Evolutionary conservation across 2,888 invertebrate species (phyloP).

Genomic region (Brenthis hecate): DNA sequence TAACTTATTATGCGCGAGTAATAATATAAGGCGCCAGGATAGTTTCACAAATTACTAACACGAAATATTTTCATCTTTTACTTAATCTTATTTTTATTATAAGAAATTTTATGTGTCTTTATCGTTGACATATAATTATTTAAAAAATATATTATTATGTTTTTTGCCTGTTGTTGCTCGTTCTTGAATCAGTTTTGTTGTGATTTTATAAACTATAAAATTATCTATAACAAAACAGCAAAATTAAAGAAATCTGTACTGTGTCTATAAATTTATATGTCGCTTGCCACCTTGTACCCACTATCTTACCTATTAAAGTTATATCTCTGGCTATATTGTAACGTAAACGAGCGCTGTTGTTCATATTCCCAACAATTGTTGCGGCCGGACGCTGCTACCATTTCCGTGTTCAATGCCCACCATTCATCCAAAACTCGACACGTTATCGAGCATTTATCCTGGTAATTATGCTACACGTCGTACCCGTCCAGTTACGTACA

Average conservation of each 20-base stretch:
- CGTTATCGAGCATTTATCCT: conserved; percentile 54
- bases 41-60: conserved; percentile 19
- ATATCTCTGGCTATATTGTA: not conserved
- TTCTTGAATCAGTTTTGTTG: too few relatives aligned
- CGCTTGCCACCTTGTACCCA: too few relatives aligned
- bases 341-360: conserved; percentile 16
- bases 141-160: too few relatives aligned
- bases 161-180: too few relatives aligned
- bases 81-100: conserved; percentile 1
- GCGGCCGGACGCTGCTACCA: conserved; percentile 70
- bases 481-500: not conserved
- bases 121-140: too few relatives aligned
- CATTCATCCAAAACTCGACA: conserved; percentile 58
- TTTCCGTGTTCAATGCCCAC: conserved; percentile 65
- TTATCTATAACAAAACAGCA: too few relatives aligned
- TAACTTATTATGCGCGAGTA: conserved; percentile 24
- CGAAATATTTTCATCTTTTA: conserved; percentile 5
- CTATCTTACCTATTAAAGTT: too few relatives aligned
- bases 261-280: too few relatives aligned
- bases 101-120: not conserved
- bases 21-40: conserved; percentile 21
- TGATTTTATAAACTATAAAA: too few relatives aligned
- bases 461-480: conserved; percentile 49
- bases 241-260: too few relatives aligned
- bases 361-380: conserved; percentile 55